Evolutionary conservation across 2,888 invertebrate species (phyloP).

Genomic region (Parnassius apollo): DNA sequence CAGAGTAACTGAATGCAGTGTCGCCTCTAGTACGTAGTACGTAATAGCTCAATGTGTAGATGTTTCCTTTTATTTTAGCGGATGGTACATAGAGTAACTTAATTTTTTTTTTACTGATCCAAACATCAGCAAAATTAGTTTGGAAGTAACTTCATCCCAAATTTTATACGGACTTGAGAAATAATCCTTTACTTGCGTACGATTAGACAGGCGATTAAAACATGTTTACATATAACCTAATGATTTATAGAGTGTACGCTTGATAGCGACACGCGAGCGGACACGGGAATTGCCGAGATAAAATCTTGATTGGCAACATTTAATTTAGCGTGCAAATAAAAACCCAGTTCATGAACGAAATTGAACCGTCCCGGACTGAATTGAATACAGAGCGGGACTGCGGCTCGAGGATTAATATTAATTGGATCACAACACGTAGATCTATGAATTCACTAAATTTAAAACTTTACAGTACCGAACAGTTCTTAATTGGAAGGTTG

Average conservation of each 20-base stretch:
- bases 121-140: too few relatives aligned
- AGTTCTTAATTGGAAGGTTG: constrained; percentile 48
- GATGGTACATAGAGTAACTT: not conserved
- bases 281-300: constrained; percentile 32
- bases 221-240: constrained; percentile 7
- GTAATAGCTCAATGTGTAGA: too few relatives aligned
- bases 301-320: constrained; percentile 58
- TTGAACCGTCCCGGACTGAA: constrained; percentile 62
- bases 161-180: not conserved
- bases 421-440: constrained; percentile 64
- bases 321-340: constrained; percentile 62
- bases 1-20: too few relatives aligned
- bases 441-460: constrained; percentile 59
- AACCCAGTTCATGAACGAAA: constrained; percentile 59
- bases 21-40: too few relatives aligned
- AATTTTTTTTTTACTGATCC: too few relatives aligned
- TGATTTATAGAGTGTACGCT: not conserved
- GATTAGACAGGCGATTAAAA: constrained; percentile 12
- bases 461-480: constrained; percentile 42
- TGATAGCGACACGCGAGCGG: constrained; percentile 9
- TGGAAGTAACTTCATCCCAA: too few relatives aligned
- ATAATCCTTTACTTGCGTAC: not conserved
- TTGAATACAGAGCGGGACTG: constrained; percentile 57
- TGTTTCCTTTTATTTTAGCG: not conserved
- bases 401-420: constrained; percentile 66